Evolutionary conservation across 2,113 vertebrate species (phyloP).

Genomic region (Pimephales promelas): DNA sequence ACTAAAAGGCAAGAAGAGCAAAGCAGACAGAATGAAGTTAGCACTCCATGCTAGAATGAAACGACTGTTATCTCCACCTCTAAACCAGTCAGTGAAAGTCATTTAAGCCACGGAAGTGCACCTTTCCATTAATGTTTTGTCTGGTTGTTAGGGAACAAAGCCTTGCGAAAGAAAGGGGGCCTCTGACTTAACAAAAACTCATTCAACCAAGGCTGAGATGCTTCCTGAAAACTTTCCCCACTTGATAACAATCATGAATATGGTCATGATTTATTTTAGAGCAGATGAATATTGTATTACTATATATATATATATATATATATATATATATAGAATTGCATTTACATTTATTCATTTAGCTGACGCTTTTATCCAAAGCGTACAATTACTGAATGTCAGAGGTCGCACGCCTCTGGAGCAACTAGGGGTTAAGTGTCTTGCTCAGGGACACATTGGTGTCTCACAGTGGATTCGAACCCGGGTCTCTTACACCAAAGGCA

Average conservation of each 20-base stretch:
- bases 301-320: too few relatives aligned
- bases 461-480: too few relatives aligned
- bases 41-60: background rate
- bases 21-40: constrained; percentile 11
- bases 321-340: too few relatives aligned
- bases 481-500: too few relatives aligned
- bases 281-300: background rate
- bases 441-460: too few relatives aligned
- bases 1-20: constrained; percentile 23
- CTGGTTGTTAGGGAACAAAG: constrained; percentile 54
- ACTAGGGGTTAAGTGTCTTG: too few relatives aligned
- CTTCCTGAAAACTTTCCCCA: constrained; percentile 43
- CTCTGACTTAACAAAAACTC: constrained; percentile 55
- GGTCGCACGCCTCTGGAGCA: too few relatives aligned
- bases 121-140: constrained; percentile 45
- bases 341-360: too few relatives aligned
- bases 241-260: constrained; percentile 39
- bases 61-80: constrained; percentile 2
- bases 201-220: constrained; percentile 31
- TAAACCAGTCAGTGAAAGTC: constrained; percentile 21
- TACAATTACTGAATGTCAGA: too few relatives aligned
- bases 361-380: too few relatives aligned
- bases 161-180: constrained; percentile 15
- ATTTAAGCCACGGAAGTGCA: constrained; percentile 3
- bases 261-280: constrained; percentile 2